These are phyloP conservation scores for Isurus oxyrinchus DNA, from an alignment of 2,113 vertebrate genomes.

Conservation along the genomic window DNA sequence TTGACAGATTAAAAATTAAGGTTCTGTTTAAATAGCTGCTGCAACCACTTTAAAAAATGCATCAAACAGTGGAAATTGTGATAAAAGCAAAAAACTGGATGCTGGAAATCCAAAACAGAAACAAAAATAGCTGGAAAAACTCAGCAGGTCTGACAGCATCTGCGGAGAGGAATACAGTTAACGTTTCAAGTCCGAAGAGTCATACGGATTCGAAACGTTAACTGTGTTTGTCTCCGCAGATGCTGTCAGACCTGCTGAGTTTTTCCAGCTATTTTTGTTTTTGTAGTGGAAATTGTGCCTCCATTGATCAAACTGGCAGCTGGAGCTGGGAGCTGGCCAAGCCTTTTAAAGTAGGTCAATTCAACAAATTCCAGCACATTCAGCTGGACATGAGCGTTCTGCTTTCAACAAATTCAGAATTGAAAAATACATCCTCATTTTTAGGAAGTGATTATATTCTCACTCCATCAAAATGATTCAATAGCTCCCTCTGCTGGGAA, in stretches of 20 bases:
- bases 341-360: background rate
- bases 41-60: background rate
- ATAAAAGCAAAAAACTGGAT: no score
- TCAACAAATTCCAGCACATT: background rate
- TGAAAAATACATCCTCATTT: background rate
- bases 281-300: background rate
- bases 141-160: no score
- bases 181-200: no score
- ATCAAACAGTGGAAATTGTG: background rate
- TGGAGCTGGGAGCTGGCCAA: no score
- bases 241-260: no score
- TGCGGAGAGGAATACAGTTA: no score
- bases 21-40: background rate
- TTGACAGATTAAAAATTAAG: background rate
- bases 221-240: no score
- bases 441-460: background rate
- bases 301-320: background rate
- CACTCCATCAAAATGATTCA: background rate
- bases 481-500: constrained; percentile 11
- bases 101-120: no score
- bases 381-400: background rate
- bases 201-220: no score
- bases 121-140: no score
- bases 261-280: no score
- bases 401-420: background rate